These are phyloP conservation scores for Pelvicachromis taeniatus DNA, from an alignment of 2,113 vertebrate genomes.

Conservation along the genomic window DNA sequence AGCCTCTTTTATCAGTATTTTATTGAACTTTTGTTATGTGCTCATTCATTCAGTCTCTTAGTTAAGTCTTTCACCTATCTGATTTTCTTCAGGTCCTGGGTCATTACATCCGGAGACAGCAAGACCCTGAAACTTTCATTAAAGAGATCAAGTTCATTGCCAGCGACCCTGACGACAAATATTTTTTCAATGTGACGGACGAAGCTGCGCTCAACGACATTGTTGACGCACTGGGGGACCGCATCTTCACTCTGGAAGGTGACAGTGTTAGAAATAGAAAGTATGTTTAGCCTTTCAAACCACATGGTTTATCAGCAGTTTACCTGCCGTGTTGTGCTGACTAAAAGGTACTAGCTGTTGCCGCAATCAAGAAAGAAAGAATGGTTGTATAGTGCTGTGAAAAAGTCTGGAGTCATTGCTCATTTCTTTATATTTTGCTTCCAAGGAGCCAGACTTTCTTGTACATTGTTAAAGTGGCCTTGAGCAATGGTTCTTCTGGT, in stretches of 20 bases:
- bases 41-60: background rate
- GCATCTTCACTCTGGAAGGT: conserved; percentile 96
- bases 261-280: background rate
- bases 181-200: conserved; percentile 93
- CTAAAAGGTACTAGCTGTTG: background rate
- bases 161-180: conserved; percentile 90
- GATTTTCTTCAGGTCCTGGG: conserved; percentile 81
- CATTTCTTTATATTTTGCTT: too few species aligned
- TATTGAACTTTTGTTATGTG: background rate
- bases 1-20: background rate
- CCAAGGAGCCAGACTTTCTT: background rate
- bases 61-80: background rate
- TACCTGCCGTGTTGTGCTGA: background rate
- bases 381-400: background rate
- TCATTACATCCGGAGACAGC: conserved; percentile 88
- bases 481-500: background rate
- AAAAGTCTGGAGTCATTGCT: background rate
- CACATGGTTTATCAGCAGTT: background rate
- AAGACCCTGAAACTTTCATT: conserved; percentile 90
- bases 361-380: background rate
- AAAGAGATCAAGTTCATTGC: conserved; percentile 90
- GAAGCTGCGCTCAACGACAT: conserved; percentile 94
- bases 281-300: background rate
- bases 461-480: background rate
- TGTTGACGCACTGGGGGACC: conserved; percentile 89